phyloP scores from a whole-genome alignment of 2,113 vertebrate species.

The Chitala chitala region DNA sequence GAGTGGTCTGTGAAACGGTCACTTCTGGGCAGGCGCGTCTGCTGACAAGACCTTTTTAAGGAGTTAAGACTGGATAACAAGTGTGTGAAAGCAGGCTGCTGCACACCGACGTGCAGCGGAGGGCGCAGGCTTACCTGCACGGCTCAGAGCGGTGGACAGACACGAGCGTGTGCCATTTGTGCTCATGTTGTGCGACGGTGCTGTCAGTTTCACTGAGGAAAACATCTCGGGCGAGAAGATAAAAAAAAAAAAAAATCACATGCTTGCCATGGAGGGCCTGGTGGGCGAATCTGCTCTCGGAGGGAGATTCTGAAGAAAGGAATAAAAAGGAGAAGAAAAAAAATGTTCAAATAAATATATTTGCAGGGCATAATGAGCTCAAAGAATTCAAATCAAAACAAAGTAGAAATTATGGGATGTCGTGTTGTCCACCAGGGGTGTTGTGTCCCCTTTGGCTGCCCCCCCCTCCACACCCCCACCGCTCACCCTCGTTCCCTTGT shows the following conservation, averaged over 20 bases:
- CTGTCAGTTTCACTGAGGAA: constrained; percentile 5
- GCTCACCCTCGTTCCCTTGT: not conserved
- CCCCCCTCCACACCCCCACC: not conserved
- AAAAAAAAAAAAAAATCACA: not conserved
- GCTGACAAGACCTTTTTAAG: too few relatives aligned
- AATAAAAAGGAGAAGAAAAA: constrained; percentile 33
- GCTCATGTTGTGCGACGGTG: constrained; percentile 3
- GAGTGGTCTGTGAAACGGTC: too few relatives aligned
- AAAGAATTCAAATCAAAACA: constrained; percentile 26
- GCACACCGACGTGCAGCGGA: too few relatives aligned
- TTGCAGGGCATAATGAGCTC: constrained; percentile 23
- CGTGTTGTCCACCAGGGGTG: constrained; percentile 22
- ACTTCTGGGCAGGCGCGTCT: too few relatives aligned
- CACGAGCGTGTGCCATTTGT: not conserved
- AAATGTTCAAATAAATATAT: constrained; percentile 17
- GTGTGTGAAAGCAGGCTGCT: too few relatives aligned
- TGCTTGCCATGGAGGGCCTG: not conserved
- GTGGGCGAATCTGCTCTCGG: not conserved
- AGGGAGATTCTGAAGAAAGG: constrained; percentile 18
- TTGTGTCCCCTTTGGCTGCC: not conserved
- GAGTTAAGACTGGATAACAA: too few relatives aligned
- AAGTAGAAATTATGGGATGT: constrained; percentile 7
- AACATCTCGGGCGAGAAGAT: not conserved
- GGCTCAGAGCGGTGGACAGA: constrained; percentile 10
- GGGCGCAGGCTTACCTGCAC: too few relatives aligned